Base-by-base conservation (phyloP, 2,113 vertebrate genomes). In the Ibidorhyncha struthersii region DNA sequence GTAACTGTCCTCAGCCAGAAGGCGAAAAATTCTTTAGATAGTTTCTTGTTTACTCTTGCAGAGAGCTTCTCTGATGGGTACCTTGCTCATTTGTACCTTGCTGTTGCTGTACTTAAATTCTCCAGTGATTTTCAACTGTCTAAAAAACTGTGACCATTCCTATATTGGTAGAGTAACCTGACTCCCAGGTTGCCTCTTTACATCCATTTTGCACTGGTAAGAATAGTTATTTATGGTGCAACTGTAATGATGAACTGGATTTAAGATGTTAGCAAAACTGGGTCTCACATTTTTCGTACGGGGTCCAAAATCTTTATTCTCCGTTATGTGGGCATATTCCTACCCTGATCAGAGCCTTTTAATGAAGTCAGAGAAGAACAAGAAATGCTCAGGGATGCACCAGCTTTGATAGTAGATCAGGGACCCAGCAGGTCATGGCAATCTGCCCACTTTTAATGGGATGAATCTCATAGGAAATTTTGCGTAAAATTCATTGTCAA, bases 391-490 rank as follows among this genome's bases (percentile, higher is more conserved):
- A 79, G 56, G 61, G 81, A 84, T 91, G 49, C 49, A 38, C 53
- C 34, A 76, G 86, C 61, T 95, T 76, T 76, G 49, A 82, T n/a
- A 87, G 90, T 4, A 89, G 91, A 93, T 91, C 77, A 87, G 86
- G 70, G 78, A 89, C 93, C 62, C 91, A 96, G 89, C 87, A 93
- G 89, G 91, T 69, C 91, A 59, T 97, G 96, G 94, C 96, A 97
- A 80, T 56, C n/a, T 96, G 91, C 95, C 96, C 78, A 70, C 78
- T 90, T 96, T 92, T 94, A 96, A 97, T 96, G 94, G 84, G 82
- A 91, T 95, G 70, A 96, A 96, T 96, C 92, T 96, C 93, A 80
- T 58, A 91, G 89, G 86, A 96, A 96, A 96, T 96, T 96, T 93
- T 96, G 95, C 12, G 20, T 96, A 91, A 97, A 97, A 96, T 95